Evolutionary conservation across 2,113 vertebrate species (phyloP).

Genomic region (Menidia beryllina): DNA sequence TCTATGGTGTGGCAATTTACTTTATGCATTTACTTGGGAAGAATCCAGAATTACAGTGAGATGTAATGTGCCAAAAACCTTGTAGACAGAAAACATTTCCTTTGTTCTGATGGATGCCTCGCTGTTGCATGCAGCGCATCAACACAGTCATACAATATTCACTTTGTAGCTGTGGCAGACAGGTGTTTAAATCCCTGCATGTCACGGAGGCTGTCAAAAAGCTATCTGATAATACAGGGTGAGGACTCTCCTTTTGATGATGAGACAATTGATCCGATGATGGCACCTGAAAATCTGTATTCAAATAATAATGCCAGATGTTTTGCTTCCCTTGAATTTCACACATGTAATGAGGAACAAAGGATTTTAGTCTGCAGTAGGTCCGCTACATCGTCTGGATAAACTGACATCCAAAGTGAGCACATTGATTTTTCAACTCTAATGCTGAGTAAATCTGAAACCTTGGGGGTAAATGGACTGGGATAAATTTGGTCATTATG

Average conservation of each 20-base stretch:
- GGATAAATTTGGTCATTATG: slow-evolving; percentile 73
- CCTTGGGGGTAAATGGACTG: slow-evolving; percentile 68
- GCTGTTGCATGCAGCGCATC: slow-evolving; percentile 46
- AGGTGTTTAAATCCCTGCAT: slow-evolving; percentile 56
- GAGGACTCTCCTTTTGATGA: slow-evolving; percentile 39
- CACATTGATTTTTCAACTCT: slow-evolving; percentile 76
- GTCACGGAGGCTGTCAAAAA: slow-evolving; percentile 46
- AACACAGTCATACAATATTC: slow-evolving; percentile 61
- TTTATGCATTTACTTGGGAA: slow-evolving; percentile 70
- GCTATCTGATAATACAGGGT: slow-evolving; percentile 49
- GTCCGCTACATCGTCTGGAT: slow-evolving; percentile 58
- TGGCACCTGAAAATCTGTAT: slow-evolving; percentile 18
- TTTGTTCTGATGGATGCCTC: slow-evolving; percentile 26
- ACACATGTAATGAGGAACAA: slow-evolving; percentile 13
- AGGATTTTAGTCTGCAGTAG: slow-evolving; percentile 25
- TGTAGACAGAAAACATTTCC: slow-evolving; percentile 42
- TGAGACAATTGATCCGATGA: slow-evolving; percentile 16
- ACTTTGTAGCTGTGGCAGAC: slow-evolving; percentile 63
- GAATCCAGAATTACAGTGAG: slow-evolving; percentile 53
- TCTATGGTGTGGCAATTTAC: slow-evolving; percentile 59
- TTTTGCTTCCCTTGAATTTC: slow-evolving; percentile 44
- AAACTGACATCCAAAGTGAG: slow-evolving; percentile 67
- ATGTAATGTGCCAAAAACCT: slow-evolving; percentile 50
- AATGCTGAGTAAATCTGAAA: slow-evolving; percentile 76
- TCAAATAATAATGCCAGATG: slow-evolving; percentile 32